Base-by-base conservation (phyloP, 2,888 invertebrate species). In the Phasia obesa region DNA sequence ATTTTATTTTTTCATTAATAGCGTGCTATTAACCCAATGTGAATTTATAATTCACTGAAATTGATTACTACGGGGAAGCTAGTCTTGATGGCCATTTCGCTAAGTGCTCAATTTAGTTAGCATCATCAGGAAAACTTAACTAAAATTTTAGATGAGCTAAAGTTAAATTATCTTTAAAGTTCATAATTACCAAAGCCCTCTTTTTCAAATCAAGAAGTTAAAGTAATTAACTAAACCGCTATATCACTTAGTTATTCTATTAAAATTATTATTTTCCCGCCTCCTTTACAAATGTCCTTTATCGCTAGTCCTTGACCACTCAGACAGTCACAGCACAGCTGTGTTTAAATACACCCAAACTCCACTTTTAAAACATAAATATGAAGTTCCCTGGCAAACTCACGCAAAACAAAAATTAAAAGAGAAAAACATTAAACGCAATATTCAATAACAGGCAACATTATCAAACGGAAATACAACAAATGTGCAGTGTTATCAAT, bases 401-500 rank as follows among this genome's bases (percentile, higher is more conserved):
- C 44, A 44, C 3, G 13, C 38, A 31, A 49, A 35, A 23, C n/a
- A 44, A 42, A 11, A 42, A 44, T 44, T 19, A 44, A 42, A 1
- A 27, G n/a, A 31, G 19, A 17, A 60, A 31, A 71, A 71, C 65
- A 71, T 51, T 15, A 19, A 47, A 53, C n/a, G 23, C 59, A 65
- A 73, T 44, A 69, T 57, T 67, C 60, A 73, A 81, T 81, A 71
- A 27, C 67, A 55, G 27, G n/a, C 51, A 31, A 51, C 67, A 67
- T 71, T 81, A 67, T 42, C 73, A 67, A 81, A 73, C 73, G 77
- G 81, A 77, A 69, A 69, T 57, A 67, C 77, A 59, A 81, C 67
- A 77, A 81, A 81, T 81, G 67, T 65, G 49, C 57, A 42, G 73
- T 19, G 60, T 73, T 73, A 79, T 59, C 59, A 79, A 69, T 73